These are phyloP conservation scores for Cetoscarus ocellatus DNA, from an alignment of 2,797 vertebrate species.

Conservation along the genomic window DNA sequence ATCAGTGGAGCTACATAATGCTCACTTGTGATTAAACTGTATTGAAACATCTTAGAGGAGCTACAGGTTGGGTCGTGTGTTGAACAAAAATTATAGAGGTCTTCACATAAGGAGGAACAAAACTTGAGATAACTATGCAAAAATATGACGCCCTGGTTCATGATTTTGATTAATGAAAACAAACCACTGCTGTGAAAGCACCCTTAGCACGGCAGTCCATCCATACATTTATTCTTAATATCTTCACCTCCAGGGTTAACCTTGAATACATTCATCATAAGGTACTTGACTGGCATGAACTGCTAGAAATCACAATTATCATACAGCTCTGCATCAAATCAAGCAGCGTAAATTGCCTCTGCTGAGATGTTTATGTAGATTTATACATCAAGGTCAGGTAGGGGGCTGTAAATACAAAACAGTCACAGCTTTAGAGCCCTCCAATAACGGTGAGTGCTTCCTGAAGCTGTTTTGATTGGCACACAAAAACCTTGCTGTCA, in stretches of 20 bases:
- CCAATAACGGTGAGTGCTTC: neutral
- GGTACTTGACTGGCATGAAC: neutral
- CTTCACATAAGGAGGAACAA: too few species aligned
- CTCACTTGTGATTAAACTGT: too few species aligned
- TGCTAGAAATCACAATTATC: constrained; percentile 1
- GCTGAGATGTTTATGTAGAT: constrained; percentile 1
- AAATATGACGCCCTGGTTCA: too few species aligned
- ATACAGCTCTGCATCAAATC: neutral
- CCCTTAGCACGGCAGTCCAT: too few species aligned
- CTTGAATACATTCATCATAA: constrained; percentile 1
- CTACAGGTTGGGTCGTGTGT: too few species aligned
- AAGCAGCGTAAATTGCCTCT: neutral
- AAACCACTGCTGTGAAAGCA: too few species aligned
- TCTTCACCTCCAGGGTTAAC: constrained; percentile 20
- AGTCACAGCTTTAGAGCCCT: neutral
- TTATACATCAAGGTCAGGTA: constrained; percentile 27
- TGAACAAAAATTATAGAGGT: too few species aligned
- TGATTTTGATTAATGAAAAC: too few species aligned
- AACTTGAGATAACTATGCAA: too few species aligned
- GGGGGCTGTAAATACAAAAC: neutral
- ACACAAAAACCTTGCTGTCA: constrained; percentile 2
- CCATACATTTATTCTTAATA: constrained; percentile 9
- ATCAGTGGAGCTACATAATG: too few species aligned
- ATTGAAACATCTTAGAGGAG: too few species aligned
- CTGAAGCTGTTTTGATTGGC: constrained; percentile 16